phyloP scores from a whole-genome alignment of 2,113 vertebrate genomes.

The Rhombomys opimus region DNA sequence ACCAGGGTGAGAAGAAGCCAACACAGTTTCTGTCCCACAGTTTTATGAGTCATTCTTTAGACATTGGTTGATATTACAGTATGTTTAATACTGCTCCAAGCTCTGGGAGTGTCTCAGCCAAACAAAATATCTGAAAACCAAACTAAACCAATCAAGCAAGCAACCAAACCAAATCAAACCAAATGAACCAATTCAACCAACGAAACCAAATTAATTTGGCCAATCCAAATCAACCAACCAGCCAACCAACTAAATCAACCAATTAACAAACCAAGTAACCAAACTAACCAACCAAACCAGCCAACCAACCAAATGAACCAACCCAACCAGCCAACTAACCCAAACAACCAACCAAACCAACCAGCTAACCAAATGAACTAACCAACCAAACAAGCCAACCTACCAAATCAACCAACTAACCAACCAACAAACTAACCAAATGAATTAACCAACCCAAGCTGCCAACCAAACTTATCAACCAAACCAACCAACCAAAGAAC shows the following conservation, averaged over 20 bases:
- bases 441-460: background rate
- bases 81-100: background rate
- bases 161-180: background rate
- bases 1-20: background rate
- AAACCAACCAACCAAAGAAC: background rate
- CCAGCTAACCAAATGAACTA: background rate
- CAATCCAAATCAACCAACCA: background rate
- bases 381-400: background rate
- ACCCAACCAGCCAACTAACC: background rate
- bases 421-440: background rate
- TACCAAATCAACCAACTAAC: background rate
- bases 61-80: background rate
- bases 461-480: background rate
- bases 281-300: background rate
- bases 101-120: background rate
- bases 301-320: background rate
- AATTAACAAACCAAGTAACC: background rate
- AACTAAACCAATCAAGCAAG: background rate
- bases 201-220: background rate
- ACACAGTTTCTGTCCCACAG: background rate
- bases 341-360: background rate
- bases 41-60: background rate
- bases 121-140: background rate
- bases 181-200: background rate
- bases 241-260: background rate